Percentiles rank a stretch among this genome's conserved stretches.
Conservation (phyloP, 1,140 invertebrate genomes). For the Hormaphis cornu region DNA sequence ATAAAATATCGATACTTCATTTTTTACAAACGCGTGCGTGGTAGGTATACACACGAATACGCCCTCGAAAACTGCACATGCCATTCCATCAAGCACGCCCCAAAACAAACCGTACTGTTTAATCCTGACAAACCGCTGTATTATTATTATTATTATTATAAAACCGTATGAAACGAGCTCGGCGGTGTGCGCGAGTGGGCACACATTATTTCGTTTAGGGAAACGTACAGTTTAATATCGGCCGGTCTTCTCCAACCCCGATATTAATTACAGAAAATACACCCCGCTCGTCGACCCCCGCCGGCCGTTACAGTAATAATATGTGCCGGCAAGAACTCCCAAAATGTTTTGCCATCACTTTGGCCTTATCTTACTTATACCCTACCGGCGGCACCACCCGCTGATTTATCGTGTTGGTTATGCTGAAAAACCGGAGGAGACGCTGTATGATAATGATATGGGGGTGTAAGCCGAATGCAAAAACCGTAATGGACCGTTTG, state of each 20-base stretch:
- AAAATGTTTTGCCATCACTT: constrained; percentile 29
- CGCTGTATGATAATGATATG: no score
- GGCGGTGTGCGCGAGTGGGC: neutral
- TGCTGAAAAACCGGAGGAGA: no score
- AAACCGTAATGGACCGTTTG: constrained; percentile 24
- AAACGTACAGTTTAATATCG: constrained; percentile 19
- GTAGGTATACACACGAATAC: no score
- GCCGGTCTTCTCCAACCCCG: neutral
- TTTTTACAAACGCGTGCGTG: no score
- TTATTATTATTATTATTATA: no score
- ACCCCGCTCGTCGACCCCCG: neutral
- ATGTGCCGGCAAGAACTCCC: constrained; percentile 5
- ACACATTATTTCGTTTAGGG: neutral
- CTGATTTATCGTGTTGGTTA: constrained; percentile 30
- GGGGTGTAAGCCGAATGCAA: neutral
- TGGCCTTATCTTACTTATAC: neutral
- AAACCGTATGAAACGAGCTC: constrained; percentile 6
- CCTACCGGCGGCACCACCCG: neutral
- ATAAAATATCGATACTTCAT: neutral
- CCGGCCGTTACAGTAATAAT: neutral
- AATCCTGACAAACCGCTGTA: constrained; percentile 11
- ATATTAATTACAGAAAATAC: constrained; percentile 27
- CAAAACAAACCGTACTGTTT: constrained; percentile 22
- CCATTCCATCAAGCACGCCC: constrained; percentile 12
- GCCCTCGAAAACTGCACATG: constrained; percentile 6